Conservation (phyloP, 2,888 invertebrate species). For the Globia sparganii region DNA sequence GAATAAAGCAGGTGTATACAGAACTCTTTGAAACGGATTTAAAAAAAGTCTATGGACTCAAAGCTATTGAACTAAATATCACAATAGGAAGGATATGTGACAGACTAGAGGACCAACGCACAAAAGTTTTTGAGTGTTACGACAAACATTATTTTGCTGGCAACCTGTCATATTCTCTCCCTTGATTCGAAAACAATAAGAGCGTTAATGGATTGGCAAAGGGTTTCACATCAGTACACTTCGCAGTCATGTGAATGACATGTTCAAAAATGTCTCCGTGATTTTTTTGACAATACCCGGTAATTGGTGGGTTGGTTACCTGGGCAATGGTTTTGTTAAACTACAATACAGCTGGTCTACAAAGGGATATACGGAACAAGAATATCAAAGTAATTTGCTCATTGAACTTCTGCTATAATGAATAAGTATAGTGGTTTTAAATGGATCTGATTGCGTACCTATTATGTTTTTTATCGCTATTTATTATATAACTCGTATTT, state of each 20-base stretch:
- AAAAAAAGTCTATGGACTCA: conserved; percentile 79
- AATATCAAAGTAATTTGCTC: conserved; percentile 85
- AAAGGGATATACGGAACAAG: conserved; percentile 80
- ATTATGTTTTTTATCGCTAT: conserved; percentile 47
- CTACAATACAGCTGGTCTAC: conserved; percentile 84
- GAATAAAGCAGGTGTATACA: conserved; percentile 81
- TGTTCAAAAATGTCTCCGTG: conserved; percentile 89
- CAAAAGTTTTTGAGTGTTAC: conserved; percentile 84
- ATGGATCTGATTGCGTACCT: conserved; percentile 68
- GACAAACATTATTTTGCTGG: conserved; percentile 67
- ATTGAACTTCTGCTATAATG: conserved; percentile 77
- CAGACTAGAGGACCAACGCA: conserved; percentile 86
- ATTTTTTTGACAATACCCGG: conserved; percentile 85
- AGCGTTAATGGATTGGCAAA: conserved; percentile 64
- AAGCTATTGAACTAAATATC: conserved; percentile 83
- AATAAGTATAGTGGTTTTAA: conserved; percentile 72
- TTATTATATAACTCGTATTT: conserved; percentile 32
- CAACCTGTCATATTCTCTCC: not conserved
- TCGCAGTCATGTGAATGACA: conserved; percentile 82
- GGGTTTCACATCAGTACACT: conserved; percentile 30
- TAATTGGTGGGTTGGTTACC: conserved; percentile 91
- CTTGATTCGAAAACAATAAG: conserved; percentile 55
- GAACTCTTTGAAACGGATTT: conserved; percentile 82
- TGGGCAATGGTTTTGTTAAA: conserved; percentile 87
- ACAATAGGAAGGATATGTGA: conserved; percentile 90